Percentiles rank a stretch among this genome's conserved stretches.
These are phyloP conservation scores for Drosophila borborema DNA, from an alignment of 2,888 invertebrate genomes.

Conservation along the genomic window DNA sequence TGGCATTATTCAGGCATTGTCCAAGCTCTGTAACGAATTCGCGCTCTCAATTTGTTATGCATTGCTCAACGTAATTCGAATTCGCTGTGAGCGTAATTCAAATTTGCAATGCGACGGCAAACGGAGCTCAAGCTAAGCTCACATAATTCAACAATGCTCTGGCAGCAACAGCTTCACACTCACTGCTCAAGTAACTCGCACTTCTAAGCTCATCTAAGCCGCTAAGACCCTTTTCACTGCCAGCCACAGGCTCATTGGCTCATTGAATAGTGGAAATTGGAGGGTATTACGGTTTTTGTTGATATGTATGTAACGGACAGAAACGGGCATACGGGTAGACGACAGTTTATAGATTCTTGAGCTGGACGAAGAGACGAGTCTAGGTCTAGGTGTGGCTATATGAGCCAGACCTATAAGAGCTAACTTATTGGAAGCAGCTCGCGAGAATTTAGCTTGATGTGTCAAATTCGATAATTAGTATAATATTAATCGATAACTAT, in stretches of 20 bases:
- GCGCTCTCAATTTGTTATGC: constrained; percentile 21
- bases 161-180: constrained; percentile 3
- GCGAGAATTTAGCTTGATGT: no score
- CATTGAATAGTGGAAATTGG: not conserved
- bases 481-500: no score
- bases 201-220: constrained; percentile 51
- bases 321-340: not conserved
- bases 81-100: constrained; percentile 36
- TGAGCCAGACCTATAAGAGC: no score
- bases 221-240: constrained; percentile 32
- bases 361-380: not conserved
- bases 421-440: no score
- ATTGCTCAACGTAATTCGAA: constrained; percentile 44
- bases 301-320: not conserved
- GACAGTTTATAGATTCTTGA: rapidly evolving
- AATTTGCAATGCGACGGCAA: not conserved
- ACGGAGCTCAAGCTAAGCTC: not conserved
- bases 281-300: not conserved
- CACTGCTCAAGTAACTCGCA: constrained; percentile 24
- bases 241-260: constrained; percentile 18
- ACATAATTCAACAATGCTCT: not conserved
- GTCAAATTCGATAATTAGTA: no score
- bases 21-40: constrained; percentile 43
- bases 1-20: constrained; percentile 29
- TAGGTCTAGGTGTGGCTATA: no score